These are phyloP conservation scores for Chydorus sphaericus DNA, from an alignment of 2,888 invertebrate species.

Conservation along the genomic window DNA sequence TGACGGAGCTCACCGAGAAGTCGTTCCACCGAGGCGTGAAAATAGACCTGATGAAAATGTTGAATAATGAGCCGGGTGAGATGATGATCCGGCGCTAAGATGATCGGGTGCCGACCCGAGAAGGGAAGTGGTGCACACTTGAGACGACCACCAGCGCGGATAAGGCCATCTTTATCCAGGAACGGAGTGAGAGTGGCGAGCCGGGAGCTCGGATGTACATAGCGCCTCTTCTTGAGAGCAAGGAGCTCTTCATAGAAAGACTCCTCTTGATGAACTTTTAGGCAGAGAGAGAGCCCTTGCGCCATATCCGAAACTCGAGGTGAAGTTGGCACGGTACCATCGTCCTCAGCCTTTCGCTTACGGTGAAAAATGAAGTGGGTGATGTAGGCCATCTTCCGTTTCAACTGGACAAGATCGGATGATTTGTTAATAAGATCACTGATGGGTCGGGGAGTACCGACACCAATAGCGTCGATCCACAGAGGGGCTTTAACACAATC, in stretches of 20 bases:
- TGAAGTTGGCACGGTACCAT: not conserved
- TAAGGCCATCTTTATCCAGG: not conserved
- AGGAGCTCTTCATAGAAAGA: not conserved
- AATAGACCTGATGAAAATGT: not conserved
- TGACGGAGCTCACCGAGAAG: not conserved
- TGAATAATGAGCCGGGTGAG: not conserved
- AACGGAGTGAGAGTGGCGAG: not conserved
- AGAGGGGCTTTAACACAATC: not conserved
- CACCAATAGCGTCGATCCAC: no score
- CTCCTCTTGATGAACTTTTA: not conserved
- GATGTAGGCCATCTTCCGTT: not conserved
- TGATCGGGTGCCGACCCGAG: not conserved
- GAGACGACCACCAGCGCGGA: conserved; percentile 3
- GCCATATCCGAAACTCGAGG: not conserved
- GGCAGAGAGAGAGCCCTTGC: not conserved
- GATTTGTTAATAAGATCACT: not conserved
- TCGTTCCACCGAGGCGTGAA: not conserved
- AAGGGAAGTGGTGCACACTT: not conserved
- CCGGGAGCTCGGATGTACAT: not conserved
- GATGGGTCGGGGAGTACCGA: not conserved
- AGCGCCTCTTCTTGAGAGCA: not conserved
- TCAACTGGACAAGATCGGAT: not conserved
- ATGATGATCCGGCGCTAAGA: not conserved
- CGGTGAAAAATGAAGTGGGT: not conserved
- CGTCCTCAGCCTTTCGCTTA: not conserved